Evolutionary conservation across 2,797 vertebrate species (phyloP), one percentile per base, ranked within the genome.

Genomic region (Aulostomus chinensis): DNA sequence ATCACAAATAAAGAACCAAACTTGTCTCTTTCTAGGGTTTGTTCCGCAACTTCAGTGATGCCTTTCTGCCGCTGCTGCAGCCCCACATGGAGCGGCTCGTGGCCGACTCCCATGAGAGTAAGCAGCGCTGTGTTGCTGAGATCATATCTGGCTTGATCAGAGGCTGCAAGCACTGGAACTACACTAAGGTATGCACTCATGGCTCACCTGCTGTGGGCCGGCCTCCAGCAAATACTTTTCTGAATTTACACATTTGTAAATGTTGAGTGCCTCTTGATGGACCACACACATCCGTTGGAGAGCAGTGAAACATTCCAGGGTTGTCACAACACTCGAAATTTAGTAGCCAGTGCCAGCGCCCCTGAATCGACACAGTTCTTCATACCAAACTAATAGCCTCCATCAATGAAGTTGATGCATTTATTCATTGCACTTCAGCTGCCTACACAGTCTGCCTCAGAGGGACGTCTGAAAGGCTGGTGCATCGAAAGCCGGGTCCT

Each of bases 111-210:
- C 97, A 99, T 0, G 97, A 99, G 80, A 99, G 96, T 73, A 94
- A 94, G 9, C 97, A 99, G 76, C 91, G 96, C 15, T 99, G 97
- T 67, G 92, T 96, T 14, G 95, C 97, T 5, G 96, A 99, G 88
- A 96, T 99, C 36, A 95, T 97, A 75, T 96, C 97, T 45, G 97
- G 97, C 6, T 84, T 99, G 46, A 98, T 99, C 73, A 89, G 97
- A 86, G 97, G 97, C 24, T 94, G 93, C 71, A 99, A 99, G 62
- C 97, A 99, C 69, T 99, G 95, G 91, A 90, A 75, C 69, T 92
- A 84, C 62, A 34, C 40, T 47, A 88, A 89, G 86, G 91, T 91
- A 64, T 0, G 1, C 0, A 2, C 25, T 5, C 39, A 7, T 41
- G 59, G 28, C 15, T 9, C 8, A n/a, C n/a, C n/a, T n/a, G n/a